Conservation (phyloP, 2,113 vertebrate genomes). For the Brachypodius melanocephalos region DNA sequence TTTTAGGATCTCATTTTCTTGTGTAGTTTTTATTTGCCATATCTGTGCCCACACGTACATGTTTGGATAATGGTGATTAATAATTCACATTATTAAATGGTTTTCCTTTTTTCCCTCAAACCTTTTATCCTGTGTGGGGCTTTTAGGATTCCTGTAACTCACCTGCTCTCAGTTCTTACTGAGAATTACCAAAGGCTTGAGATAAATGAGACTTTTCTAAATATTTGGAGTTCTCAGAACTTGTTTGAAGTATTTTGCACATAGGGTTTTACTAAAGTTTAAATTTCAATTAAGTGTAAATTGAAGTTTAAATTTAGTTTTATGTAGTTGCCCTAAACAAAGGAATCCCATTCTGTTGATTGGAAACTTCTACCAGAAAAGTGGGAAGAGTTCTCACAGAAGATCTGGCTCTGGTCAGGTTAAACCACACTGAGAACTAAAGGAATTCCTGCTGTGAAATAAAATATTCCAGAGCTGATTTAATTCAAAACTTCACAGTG, state of each 20-base stretch:
- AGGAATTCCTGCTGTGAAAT: background rate
- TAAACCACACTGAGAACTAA: background rate
- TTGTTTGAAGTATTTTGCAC: background rate
- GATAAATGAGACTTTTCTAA: background rate
- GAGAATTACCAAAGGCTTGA: background rate
- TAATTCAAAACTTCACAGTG: background rate
- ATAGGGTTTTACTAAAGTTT: background rate
- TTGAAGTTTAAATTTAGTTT: background rate
- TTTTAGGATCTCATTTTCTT: background rate
- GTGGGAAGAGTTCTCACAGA: background rate
- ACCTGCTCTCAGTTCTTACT: background rate
- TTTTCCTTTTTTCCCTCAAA: background rate
- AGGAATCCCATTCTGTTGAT: background rate
- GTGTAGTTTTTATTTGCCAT: background rate
- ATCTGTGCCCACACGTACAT: fast-evolving
- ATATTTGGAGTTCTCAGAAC: background rate
- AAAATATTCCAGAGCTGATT: background rate
- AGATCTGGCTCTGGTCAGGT: background rate
- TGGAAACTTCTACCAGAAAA: background rate
- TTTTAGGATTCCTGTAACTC: background rate
- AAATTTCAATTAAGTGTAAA: background rate
- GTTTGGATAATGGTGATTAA: background rate
- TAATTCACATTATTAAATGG: background rate
- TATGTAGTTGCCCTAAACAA: background rate
- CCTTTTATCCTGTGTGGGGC: background rate